Percentiles rank a stretch among this genome's conserved stretches.
phyloP scores from a whole-genome alignment of 2,888 invertebrate genomes.

The Leucoptera coffeella region DNA sequence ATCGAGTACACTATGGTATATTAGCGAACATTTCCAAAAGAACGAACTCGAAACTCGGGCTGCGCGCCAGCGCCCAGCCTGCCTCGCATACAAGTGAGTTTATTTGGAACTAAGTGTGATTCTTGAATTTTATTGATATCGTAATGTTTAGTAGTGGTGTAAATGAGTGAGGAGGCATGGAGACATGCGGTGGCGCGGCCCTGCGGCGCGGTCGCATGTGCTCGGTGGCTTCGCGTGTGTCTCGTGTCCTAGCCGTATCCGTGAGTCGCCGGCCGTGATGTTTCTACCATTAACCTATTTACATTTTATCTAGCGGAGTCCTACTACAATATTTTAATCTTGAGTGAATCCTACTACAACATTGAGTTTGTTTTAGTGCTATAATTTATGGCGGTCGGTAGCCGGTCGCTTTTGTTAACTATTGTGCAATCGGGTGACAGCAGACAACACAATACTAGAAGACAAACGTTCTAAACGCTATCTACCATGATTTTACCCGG shows the following conservation, averaged over 20 bases:
- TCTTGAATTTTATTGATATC: conserved; percentile 60
- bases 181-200: conserved; percentile 15
- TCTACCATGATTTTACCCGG: too few relatives aligned
- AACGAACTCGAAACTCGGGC: conserved; percentile 57
- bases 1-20: conserved; percentile 47
- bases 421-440: conserved; percentile 34
- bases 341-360: conserved; percentile 51
- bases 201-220: conserved; percentile 15
- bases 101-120: conserved; percentile 72
- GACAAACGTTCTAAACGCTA: too few relatives aligned
- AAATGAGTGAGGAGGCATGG: conserved; percentile 39
- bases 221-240: conserved; percentile 31
- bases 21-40: conserved; percentile 56
- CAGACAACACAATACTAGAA: conserved; percentile 13
- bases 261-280: conserved; percentile 49
- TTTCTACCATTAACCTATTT: conserved; percentile 50
- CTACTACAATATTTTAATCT: conserved; percentile 51
- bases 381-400: conserved; percentile 50
- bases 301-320: conserved; percentile 52
- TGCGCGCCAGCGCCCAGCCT: conserved; percentile 55
- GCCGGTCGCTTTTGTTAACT: conserved; percentile 45
- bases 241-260: conserved; percentile 49
- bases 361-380: conserved; percentile 52
- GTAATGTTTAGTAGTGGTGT: conserved; percentile 52
- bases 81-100: conserved; percentile 72